Base-by-base conservation (phyloP, 2,888 invertebrate genomes). In the Acronicta alni region DNA sequence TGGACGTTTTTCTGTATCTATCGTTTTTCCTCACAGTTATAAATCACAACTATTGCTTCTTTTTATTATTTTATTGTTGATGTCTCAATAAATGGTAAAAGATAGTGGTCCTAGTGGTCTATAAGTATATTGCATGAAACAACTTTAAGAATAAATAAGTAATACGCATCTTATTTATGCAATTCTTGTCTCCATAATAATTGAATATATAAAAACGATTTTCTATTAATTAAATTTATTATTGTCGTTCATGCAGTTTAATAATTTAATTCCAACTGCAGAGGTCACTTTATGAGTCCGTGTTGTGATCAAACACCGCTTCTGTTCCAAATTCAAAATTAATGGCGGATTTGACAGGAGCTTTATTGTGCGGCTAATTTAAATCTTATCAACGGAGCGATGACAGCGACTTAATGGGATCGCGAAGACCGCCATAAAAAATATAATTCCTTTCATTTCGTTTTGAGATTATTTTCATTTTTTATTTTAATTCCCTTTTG, bases 301-400 rank as follows among this genome's bases (percentile, higher is more conserved):
- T 65, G 55, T 14, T 69, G 49, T 55, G 70, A 66, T 63, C 65
- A 66, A 66, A 66, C 63, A 64, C 81, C 88, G 92, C 92, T 93
- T 89, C 93, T 88, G 93, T 93, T 92, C 92, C 87, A 88, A 91
- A 90, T 90, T 90, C 89, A 80, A 91, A 90, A 93, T 93, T 93
- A 93, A 93, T 93, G 92, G 93, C 92, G 90, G 84, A 92, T 94
- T 93, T 94, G 93, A 94, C 93, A 93, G 93, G 88, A 90, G 90
- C 91, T 84, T 92, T 93, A 93, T 94, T 93, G 91, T 91, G 89
- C 70, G 88, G 88, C 91, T 93, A 93, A 93, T 93, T 93, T 93
- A 92, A 93, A 93, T 93, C 93, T 92, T 94, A 93, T 94, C 93
- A 93, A 89, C 87, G 81, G 74, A 76, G 87, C 91, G 93, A 93